phyloP scores from a whole-genome alignment of 92 coral and sea anemone species.

The Galaxea fascicularis region DNA sequence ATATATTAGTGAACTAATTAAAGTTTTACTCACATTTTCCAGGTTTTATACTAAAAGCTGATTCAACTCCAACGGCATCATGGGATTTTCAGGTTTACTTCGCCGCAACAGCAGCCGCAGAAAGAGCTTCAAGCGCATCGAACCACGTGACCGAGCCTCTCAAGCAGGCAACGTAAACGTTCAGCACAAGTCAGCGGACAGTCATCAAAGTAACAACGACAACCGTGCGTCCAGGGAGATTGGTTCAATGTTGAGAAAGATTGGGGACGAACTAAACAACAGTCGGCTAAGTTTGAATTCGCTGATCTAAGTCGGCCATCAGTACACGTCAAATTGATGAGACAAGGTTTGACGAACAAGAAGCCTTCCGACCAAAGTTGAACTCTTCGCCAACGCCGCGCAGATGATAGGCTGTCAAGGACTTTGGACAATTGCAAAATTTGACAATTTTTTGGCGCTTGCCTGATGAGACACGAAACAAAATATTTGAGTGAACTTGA shows the following conservation, averaged over 20 bases:
- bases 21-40: neutral
- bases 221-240: slow-evolving; percentile 84
- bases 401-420: neutral
- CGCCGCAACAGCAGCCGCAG: slow-evolving; percentile 97
- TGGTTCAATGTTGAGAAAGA: slow-evolving; percentile 88
- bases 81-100: slow-evolving; percentile 87
- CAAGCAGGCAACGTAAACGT: slow-evolving; percentile 65
- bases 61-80: slow-evolving; percentile 16
- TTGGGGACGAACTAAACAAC: slow-evolving; percentile 95
- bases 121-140: slow-evolving; percentile 87
- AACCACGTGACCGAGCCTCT: slow-evolving; percentile 82
- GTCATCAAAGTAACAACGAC: slow-evolving; percentile 65
- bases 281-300: slow-evolving; percentile 80
- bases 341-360: neutral
- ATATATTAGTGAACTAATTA: neutral
- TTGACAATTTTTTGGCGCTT: neutral
- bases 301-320: slow-evolving; percentile 34
- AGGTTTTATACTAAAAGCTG: neutral
- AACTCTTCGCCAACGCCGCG: neutral
- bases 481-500: slow-evolving; percentile 1
- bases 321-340: neutral
- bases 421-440: neutral
- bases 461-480: neutral
- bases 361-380: neutral
- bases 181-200: slow-evolving; percentile 70